Evolutionary conservation across 2,888 invertebrate species (phyloP).

Genomic region (Abscondita cerata): DNA sequence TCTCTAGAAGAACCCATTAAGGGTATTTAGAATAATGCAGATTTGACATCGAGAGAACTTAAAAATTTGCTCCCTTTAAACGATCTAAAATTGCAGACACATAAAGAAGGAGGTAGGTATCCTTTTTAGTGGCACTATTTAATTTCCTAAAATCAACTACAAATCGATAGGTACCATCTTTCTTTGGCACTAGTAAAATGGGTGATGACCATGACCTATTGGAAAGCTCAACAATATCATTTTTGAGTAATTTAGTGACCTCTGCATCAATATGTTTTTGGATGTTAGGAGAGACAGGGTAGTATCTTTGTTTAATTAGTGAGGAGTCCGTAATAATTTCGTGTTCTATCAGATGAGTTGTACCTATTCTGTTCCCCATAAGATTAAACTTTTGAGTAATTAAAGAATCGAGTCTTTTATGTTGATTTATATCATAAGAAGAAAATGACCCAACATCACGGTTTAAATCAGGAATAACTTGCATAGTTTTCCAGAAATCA

Average conservation of each 20-base stretch:
- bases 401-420: too few species aligned
- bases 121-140: not conserved
- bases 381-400: not conserved
- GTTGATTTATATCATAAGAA: too few species aligned
- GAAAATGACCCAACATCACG: not conserved
- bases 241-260: not conserved
- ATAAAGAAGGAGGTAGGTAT: not conserved
- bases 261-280: constrained; percentile 11
- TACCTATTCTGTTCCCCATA: not conserved
- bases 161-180: not conserved
- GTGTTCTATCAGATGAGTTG: constrained; percentile 1
- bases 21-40: not conserved
- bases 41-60: constrained; percentile 3
- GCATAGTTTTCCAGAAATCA: not conserved
- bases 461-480: not conserved
- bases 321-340: not conserved
- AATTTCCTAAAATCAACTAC: not conserved
- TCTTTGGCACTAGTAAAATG: not conserved
- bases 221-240: not conserved
- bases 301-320: not conserved
- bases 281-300: not conserved
- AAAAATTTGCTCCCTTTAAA: not conserved
- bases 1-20: too few species aligned
- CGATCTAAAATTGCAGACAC: not conserved
- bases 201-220: constrained; percentile 3